Evolutionary conservation across 2,888 invertebrate species (phyloP).

Genomic region (Drosophila cracens): DNA sequence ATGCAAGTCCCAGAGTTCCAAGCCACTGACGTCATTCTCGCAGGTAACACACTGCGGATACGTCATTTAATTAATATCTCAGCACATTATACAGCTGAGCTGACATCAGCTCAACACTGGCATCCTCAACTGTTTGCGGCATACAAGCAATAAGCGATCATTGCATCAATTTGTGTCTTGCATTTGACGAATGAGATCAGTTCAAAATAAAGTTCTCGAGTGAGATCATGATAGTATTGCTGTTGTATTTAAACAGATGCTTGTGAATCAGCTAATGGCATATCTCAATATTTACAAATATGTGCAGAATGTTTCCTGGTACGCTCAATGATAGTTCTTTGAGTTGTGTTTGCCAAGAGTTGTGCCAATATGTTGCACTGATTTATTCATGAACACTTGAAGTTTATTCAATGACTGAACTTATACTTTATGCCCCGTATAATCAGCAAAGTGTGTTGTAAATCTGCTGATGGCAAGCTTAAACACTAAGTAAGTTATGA

Average conservation of each 20-base stretch:
- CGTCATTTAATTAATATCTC: slow-evolving; percentile 37
- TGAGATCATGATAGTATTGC: slow-evolving; percentile 26
- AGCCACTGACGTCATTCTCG: slow-evolving; percentile 60
- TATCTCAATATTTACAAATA: slow-evolving; percentile 1
- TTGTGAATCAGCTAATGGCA: slow-evolving; percentile 15
- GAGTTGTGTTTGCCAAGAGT: not conserved
- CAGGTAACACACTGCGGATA: slow-evolving; percentile 47
- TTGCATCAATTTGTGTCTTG: slow-evolving; percentile 3
- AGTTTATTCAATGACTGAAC: not conserved
- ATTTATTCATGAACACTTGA: slow-evolving; percentile 2
- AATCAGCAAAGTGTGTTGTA: not conserved
- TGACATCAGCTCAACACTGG: slow-evolving; percentile 38
- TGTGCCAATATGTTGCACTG: not conserved
- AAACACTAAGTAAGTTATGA: not conserved
- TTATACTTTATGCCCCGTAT: not conserved
- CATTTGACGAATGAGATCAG: slow-evolving; percentile 18
- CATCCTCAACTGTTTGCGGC: not conserved
- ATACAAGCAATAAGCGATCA: not conserved
- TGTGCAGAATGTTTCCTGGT: not conserved
- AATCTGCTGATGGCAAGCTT: not conserved
- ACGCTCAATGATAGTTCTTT: slow-evolving; percentile 6
- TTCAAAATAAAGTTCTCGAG: not conserved
- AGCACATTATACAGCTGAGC: slow-evolving; percentile 1
- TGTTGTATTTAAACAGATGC: not conserved
- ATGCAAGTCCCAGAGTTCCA: slow-evolving; percentile 29